Evolutionary conservation across 2,797 vertebrate genomes (phyloP).

Genomic region (Austrolebias charrua): DNA sequence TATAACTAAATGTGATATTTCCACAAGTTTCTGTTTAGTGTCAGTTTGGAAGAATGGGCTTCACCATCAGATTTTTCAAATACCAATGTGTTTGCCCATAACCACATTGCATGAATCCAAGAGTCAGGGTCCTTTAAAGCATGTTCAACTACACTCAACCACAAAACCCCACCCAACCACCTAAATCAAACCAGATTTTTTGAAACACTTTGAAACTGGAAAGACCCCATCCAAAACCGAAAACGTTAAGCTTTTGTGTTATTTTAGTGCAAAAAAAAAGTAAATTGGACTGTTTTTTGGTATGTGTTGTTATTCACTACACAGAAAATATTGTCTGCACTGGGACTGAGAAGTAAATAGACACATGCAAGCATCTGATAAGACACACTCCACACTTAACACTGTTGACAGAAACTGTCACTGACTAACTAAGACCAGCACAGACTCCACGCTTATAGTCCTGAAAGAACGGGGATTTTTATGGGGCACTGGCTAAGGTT

Average conservation of each 20-base stretch:
- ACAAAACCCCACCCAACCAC: slow-evolving; percentile 76
- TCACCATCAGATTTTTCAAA: slow-evolving; percentile 71
- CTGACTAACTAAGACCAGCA: slow-evolving; percentile 26
- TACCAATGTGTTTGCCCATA: slow-evolving; percentile 71
- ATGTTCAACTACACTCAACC: slow-evolving; percentile 70
- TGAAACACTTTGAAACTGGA: slow-evolving; percentile 58
- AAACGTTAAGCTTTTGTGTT: slow-evolving; percentile 27
- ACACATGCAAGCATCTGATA: slow-evolving; percentile 19
- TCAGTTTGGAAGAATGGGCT: slow-evolving; percentile 47
- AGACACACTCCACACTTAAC: slow-evolving; percentile 28
- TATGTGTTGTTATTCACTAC: slow-evolving; percentile 3
- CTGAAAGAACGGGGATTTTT: slow-evolving; percentile 28
- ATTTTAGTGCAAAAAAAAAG: neutral
- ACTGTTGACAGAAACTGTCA: slow-evolving; percentile 45
- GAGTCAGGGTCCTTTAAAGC: slow-evolving; percentile 75
- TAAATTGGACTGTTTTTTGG: neutral
- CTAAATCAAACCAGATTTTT: slow-evolving; percentile 79
- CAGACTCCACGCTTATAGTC: slow-evolving; percentile 11
- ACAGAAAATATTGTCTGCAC: slow-evolving; percentile 26
- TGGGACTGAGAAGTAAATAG: slow-evolving; percentile 15
- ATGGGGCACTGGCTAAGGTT: slow-evolving; percentile 31
- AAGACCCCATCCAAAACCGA: slow-evolving; percentile 31
- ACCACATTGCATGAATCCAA: slow-evolving; percentile 75
- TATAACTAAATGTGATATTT: too few relatives aligned
- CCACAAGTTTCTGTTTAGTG: slow-evolving; percentile 43